phyloP scores from a whole-genome alignment of 1,140 invertebrate species.

The Apis mellifera region Amel_HAv3.1 CM009932.2:6140501-6141000 shows the following conservation, averaged over 20 bases:
- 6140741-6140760: slow-evolving; percentile 16
- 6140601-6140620: slow-evolving; percentile 54
- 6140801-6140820: background rate
- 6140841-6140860: too few species aligned
- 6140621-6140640: slow-evolving; percentile 65
- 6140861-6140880: slow-evolving; percentile 16
- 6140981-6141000: background rate
- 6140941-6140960: background rate
- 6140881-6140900: slow-evolving; percentile 7
- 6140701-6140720: slow-evolving; percentile 57
- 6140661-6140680: slow-evolving; percentile 47
- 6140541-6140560: slow-evolving; percentile 65
- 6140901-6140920: slow-evolving; percentile 5
- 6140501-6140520: slow-evolving; percentile 66
- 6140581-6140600: slow-evolving; percentile 48
- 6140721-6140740: slow-evolving; percentile 40
- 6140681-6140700: slow-evolving; percentile 57
- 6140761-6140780: slow-evolving; percentile 28
- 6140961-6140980: background rate
- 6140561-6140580: slow-evolving; percentile 73
- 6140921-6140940: background rate
- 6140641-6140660: slow-evolving; percentile 66
- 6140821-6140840: background rate
- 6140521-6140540: slow-evolving; percentile 62
- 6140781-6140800: slow-evolving; percentile 44